These are phyloP conservation scores for Pelmatolapia mariae DNA, from an alignment of 2,113 vertebrate species.

Conservation along the genomic window DNA sequence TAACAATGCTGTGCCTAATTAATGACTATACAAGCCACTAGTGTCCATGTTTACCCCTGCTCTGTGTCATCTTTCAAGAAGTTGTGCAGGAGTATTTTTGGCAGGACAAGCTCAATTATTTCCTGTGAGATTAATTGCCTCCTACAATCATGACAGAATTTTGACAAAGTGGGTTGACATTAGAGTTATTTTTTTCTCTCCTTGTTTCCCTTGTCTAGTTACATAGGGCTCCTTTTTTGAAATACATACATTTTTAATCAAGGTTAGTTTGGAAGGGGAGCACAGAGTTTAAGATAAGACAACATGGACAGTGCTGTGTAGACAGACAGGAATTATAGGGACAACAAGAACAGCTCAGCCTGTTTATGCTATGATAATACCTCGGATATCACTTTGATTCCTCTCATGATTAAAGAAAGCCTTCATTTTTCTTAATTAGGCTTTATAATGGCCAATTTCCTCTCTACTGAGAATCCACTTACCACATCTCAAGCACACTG, in stretches of 20 bases:
- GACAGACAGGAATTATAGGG: background rate
- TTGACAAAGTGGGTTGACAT: conserved; percentile 40
- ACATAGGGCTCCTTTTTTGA: background rate
- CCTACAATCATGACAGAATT: conserved; percentile 25
- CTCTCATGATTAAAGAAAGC: background rate
- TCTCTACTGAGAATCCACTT: background rate
- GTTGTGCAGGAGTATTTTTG: conserved; percentile 42
- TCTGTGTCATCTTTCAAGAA: conserved; percentile 45
- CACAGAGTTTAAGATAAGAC: background rate
- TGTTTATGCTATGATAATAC: background rate
- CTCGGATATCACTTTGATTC: background rate
- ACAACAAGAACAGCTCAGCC: background rate
- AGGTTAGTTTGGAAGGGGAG: background rate
- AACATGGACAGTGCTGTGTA: background rate
- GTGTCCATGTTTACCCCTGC: conserved; percentile 13
- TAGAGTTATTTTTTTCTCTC: conserved; percentile 15
- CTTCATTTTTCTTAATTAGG: background rate
- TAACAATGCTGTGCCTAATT: conserved; percentile 24
- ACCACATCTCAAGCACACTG: background rate
- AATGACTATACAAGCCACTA: conserved; percentile 40
- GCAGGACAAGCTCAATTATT: conserved; percentile 47
- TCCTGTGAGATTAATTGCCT: conserved; percentile 52
- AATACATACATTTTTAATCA: background rate
- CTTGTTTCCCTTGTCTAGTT: background rate
- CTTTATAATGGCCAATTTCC: background rate